These are phyloP conservation scores for Cavia porcellus DNA, from an alignment of 2,113 vertebrate genomes.

Conservation along the genomic window DNA sequence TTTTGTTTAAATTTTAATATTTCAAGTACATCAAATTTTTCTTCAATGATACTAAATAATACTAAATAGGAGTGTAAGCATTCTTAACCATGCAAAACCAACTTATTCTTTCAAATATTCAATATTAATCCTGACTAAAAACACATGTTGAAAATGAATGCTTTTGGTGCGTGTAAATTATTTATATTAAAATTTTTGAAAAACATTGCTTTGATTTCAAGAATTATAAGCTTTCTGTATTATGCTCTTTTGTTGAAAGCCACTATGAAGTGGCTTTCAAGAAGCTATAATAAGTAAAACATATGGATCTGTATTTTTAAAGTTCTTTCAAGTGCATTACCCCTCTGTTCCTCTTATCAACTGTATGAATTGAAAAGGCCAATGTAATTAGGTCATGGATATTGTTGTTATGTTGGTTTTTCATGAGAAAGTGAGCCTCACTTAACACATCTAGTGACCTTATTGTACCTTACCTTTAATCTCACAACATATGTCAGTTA, in stretches of 20 bases:
- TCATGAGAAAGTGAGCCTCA: background rate
- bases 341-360: background rate
- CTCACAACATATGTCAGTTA: background rate
- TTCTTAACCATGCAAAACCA: background rate
- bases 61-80: background rate
- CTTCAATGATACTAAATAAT: background rate
- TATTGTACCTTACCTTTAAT: background rate
- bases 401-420: background rate
- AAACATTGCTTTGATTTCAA: background rate
- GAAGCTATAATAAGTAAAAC: background rate
- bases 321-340: background rate
- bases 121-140: background rate
- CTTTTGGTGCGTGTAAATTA: background rate
- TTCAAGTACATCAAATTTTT: conserved; percentile 6
- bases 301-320: conserved; percentile 9
- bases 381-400: background rate
- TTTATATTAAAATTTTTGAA: background rate
- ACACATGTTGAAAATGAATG: background rate
- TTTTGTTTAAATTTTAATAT: background rate
- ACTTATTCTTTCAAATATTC: background rate
- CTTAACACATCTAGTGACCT: background rate
- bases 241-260: background rate
- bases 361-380: background rate
- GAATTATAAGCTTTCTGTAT: background rate
- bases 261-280: background rate